These are phyloP conservation scores for Drosophila recens DNA, from an alignment of 2,888 invertebrate species.

Conservation along the genomic window DNA sequence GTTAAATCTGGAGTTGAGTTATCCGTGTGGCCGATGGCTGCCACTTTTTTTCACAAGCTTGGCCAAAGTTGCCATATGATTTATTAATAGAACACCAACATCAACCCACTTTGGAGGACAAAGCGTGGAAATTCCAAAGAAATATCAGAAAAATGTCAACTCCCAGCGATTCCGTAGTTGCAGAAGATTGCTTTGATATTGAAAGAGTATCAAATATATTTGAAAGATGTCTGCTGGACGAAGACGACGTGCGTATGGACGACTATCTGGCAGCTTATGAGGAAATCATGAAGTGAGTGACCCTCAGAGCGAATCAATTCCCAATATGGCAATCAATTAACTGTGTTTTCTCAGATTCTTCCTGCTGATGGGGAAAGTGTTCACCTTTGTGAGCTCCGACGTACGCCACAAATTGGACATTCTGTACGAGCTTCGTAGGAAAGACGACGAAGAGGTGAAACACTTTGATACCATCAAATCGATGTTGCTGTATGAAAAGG, in stretches of 20 bases:
- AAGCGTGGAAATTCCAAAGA: not conserved
- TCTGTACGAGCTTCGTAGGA: conserved; percentile 88
- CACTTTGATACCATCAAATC: conserved; percentile 90
- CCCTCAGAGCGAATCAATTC: not conserved
- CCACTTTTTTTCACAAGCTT: no score
- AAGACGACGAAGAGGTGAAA: conserved; percentile 85
- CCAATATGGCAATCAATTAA: not conserved
- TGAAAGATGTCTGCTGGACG: conserved; percentile 87
- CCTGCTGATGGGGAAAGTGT: conserved; percentile 94
- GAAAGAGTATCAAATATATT: conserved; percentile 88
- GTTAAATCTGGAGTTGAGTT: no score
- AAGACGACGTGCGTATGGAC: conserved; percentile 90
- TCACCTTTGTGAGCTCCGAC: conserved; percentile 96
- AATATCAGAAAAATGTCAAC: conserved; percentile 25
- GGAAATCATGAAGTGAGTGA: conserved; percentile 92
- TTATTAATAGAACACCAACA: no score
- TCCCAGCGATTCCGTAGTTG: conserved; percentile 2
- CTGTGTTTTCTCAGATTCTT: conserved; percentile 90
- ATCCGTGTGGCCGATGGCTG: no score
- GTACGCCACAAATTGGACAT: conserved; percentile 94
- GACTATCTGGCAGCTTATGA: conserved; percentile 92
- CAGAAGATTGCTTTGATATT: conserved; percentile 86
- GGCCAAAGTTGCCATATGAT: no score
- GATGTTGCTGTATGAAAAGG: conserved; percentile 94
- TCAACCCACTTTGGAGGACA: not conserved